Evolutionary conservation across 2,113 vertebrate genomes (phyloP).

Genomic region (Condylura cristata): DNA sequence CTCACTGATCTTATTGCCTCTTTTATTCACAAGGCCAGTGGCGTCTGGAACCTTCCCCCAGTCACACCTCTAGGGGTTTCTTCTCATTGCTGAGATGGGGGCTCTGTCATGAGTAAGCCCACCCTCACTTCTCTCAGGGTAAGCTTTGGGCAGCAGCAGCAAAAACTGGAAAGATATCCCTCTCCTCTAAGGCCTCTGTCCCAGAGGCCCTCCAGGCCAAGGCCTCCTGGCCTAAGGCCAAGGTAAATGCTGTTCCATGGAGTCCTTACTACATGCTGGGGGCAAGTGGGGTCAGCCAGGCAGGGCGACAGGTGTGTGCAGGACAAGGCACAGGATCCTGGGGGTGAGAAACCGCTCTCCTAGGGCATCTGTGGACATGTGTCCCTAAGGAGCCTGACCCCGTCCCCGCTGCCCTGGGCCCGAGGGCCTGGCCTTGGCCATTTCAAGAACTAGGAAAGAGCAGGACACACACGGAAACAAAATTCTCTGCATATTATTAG

Average conservation of each 20-base stretch:
- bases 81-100: not conserved
- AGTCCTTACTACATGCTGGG: not conserved
- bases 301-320: not conserved
- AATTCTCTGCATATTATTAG: slow-evolving; percentile 38
- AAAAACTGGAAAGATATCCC: not conserved
- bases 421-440: not conserved
- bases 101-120: not conserved
- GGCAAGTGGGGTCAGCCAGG: not conserved
- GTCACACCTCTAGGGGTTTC: not conserved
- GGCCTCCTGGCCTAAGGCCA: not conserved
- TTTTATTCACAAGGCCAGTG: not conserved
- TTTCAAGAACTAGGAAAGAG: slow-evolving; percentile 40
- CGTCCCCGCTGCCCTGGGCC: not conserved
- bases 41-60: not conserved
- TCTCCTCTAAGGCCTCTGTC: not conserved
- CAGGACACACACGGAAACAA: slow-evolving; percentile 3
- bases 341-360: not conserved
- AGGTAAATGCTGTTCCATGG: rapidly evolving
- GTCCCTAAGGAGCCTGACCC: not conserved
- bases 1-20: not conserved
- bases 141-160: not conserved
- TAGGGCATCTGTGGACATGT: rapidly evolving
- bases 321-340: not conserved
- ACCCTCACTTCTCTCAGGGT: not conserved
- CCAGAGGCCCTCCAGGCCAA: not conserved